Conservation (phyloP, 1,140 invertebrate species). For the Leguminivora glycinivorella region DNA sequence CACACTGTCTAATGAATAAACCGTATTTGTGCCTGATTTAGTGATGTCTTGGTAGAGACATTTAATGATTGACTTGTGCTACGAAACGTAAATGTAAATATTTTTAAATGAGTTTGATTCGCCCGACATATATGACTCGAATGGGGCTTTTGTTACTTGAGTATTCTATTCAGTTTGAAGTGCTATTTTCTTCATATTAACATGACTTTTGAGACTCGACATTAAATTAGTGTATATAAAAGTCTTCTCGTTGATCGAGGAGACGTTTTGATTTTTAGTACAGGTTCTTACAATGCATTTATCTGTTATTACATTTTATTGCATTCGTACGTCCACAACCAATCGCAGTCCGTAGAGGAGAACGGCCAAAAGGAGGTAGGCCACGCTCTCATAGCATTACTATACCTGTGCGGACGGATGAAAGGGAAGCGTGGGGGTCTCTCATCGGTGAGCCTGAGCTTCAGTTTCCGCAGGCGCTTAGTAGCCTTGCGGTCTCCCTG, state of each 20-base stretch:
- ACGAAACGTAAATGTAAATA: slow-evolving; percentile 76
- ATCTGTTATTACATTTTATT: slow-evolving; percentile 78
- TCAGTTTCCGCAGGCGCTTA: background rate
- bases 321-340: slow-evolving; percentile 78
- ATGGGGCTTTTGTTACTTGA: slow-evolving; percentile 71
- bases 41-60: slow-evolving; percentile 77
- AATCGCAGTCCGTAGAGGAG: slow-evolving; percentile 78
- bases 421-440: slow-evolving; percentile 43
- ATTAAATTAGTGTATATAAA: slow-evolving; percentile 62
- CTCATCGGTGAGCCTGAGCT: background rate
- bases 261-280: slow-evolving; percentile 67
- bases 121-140: slow-evolving; percentile 68
- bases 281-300: slow-evolving; percentile 75
- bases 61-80: slow-evolving; percentile 69
- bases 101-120: slow-evolving; percentile 64
- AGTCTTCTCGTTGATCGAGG: slow-evolving; percentile 61
- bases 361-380: slow-evolving; percentile 77
- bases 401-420: slow-evolving; percentile 53
- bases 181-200: slow-evolving; percentile 67
- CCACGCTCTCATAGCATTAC: slow-evolving; percentile 56
- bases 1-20: slow-evolving; percentile 67
- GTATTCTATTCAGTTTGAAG: slow-evolving; percentile 63
- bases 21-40: slow-evolving; percentile 73
- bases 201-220: slow-evolving; percentile 64
- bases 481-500: background rate